Evolutionary conservation across 2,888 invertebrate genomes (phyloP).

Genomic region (Himalopsyche kuldschensis): DNA sequence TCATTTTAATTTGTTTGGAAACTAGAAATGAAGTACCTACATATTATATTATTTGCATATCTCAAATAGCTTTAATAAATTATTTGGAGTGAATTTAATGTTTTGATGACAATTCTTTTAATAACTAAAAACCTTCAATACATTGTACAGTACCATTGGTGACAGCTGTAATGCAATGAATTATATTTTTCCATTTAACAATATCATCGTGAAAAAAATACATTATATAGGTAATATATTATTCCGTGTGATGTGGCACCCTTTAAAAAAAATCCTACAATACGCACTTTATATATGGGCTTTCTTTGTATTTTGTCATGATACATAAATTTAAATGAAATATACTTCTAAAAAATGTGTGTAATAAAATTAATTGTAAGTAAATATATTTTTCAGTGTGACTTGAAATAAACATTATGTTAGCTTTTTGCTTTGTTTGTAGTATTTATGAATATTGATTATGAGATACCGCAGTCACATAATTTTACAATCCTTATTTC

Average conservation of each 20-base stretch:
- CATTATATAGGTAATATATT: background rate
- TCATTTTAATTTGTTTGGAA: too few species aligned
- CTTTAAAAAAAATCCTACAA: background rate
- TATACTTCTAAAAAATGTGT: constrained; percentile 1
- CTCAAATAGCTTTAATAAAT: too few species aligned
- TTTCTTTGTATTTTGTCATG: background rate
- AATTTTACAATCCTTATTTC: background rate
- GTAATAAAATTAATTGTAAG: background rate
- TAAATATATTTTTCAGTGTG: constrained; percentile 3
- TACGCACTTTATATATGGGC: background rate
- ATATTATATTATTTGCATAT: too few species aligned
- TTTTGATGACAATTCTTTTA: too few species aligned
- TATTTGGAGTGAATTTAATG: too few species aligned
- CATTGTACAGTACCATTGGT: too few species aligned
- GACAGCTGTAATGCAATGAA: too few species aligned
- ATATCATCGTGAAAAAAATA: too few species aligned
- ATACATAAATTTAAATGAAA: background rate
- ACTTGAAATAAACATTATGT: background rate
- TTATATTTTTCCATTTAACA: too few species aligned
- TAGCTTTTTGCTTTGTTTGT: background rate
- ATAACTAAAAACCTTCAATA: too few species aligned
- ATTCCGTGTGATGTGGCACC: background rate
- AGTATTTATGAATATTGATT: background rate
- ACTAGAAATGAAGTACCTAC: too few species aligned
- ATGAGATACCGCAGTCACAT: background rate